A percentile compares a stretch with the other conserved stretches of the same genome.
Evolutionary conservation across 1,140 invertebrate species (phyloP).

Genomic region (Drosophila burlai): DNA sequence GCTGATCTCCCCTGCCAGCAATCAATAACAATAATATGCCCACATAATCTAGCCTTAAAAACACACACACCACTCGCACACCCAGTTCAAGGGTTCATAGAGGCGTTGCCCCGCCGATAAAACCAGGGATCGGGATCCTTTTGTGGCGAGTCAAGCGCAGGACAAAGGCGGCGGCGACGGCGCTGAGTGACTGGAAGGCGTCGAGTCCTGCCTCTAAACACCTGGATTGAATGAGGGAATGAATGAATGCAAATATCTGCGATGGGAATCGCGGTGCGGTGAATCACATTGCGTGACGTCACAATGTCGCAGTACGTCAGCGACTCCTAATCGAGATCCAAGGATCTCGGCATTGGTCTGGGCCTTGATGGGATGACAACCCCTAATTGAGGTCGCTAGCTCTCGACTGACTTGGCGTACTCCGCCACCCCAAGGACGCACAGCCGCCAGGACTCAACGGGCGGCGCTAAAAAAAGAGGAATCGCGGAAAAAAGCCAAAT

Average conservation of each 20-base stretch:
- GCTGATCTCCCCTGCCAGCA: constrained; percentile 13
- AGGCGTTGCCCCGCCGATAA: constrained; percentile 62
- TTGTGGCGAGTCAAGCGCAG: constrained; percentile 66
- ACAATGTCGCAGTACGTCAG: constrained; percentile 75
- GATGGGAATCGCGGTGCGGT: constrained; percentile 19
- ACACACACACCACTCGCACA: constrained; percentile 2
- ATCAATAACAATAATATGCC: constrained; percentile 46
- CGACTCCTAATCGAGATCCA: constrained; percentile 33
- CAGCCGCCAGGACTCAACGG: constrained; percentile 27
- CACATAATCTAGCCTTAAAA: constrained; percentile 27
- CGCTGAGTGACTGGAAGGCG: constrained; percentile 48
- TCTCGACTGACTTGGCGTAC: constrained; percentile 17
- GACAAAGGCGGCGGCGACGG: constrained; percentile 15
- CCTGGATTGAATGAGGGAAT: constrained; percentile 9
- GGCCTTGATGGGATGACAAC: constrained; percentile 48
- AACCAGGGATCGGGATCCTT: constrained; percentile 42
- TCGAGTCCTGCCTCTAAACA: constrained; percentile 67
- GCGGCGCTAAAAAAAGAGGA: constrained; percentile 26
- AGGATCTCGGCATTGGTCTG: not conserved
- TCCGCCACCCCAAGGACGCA: constrained; percentile 58
- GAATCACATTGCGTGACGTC: constrained; percentile 68
- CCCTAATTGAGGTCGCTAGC: constrained; percentile 68
- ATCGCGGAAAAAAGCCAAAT: constrained; percentile 31
- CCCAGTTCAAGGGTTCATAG: constrained; percentile 6
- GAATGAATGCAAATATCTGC: constrained; percentile 64